Conservation (phyloP, 2,888 invertebrate species). For the Nephrotoma flavescens region DNA sequence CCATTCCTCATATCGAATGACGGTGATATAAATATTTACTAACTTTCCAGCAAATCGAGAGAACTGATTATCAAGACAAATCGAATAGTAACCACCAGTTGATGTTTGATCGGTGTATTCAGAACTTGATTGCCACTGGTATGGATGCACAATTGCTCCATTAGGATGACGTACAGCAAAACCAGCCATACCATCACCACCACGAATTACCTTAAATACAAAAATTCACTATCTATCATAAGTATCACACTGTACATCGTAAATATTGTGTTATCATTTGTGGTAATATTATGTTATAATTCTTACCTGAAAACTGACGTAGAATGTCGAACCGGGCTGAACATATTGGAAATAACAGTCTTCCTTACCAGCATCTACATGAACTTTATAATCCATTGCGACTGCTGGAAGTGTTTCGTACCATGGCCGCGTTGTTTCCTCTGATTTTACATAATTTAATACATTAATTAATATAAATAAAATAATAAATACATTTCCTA, state of each 20-base stretch:
- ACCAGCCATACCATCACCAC: constrained; percentile 89
- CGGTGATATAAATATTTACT: constrained; percentile 79
- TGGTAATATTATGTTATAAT: background rate
- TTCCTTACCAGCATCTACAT: constrained; percentile 86
- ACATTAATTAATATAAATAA: background rate
- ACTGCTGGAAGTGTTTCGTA: constrained; percentile 80
- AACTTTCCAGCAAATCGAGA: constrained; percentile 81
- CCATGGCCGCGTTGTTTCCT: constrained; percentile 42
- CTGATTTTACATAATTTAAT: constrained; percentile 8
- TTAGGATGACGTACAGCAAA: constrained; percentile 78
- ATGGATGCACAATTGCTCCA: constrained; percentile 73
- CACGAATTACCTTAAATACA: constrained; percentile 60
- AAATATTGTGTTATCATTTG: background rate
- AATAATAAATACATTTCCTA: background rate
- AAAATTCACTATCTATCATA: background rate
- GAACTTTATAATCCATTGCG: constrained; percentile 91
- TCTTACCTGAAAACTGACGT: constrained; percentile 82
- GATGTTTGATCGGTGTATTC: constrained; percentile 77
- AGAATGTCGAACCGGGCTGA: constrained; percentile 80
- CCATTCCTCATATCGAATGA: constrained; percentile 88
- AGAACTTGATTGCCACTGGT: constrained; percentile 78
- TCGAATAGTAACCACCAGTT: constrained; percentile 73
- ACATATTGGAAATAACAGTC: constrained; percentile 94
- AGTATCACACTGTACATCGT: background rate
- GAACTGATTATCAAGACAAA: constrained; percentile 88